Evolutionary conservation across 2,113 vertebrate genomes (phyloP), one percentile per base, ranked within the genome.

Genomic region (Mystacornis crossleyi): DNA sequence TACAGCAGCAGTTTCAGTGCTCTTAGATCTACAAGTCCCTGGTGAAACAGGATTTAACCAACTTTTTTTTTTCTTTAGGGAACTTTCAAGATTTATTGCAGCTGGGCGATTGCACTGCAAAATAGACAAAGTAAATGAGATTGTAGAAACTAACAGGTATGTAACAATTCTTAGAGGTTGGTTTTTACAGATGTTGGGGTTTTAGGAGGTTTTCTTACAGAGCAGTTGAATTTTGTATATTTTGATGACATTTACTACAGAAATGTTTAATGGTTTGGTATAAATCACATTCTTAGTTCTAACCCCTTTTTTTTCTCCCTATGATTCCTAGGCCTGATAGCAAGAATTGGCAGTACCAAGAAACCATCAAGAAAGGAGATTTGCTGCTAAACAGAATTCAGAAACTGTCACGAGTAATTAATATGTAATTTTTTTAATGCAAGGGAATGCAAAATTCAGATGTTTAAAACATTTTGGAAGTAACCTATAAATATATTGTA

Each of bases 321-420:
- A 4, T n/a, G 21, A 92, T 91, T 97, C 96, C 54, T 94, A 99
- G 99, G 98, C 99, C 99, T 12, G 99, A 99, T 86, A 99, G 99
- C 97, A 99, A 99, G 99, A 99, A 99, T 95, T 99, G 99, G 99
- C 99, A 99, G 97, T 99, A 99, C 97, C 99, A 99, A 97, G 99
- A 99, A 98, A 99, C 99, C 91, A 99, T 99, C 98, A 99, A 99
- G 98, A 99, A 99, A 97, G 99, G 99, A 58, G 99, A 99, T 94
- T 96, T 99, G 97, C 98, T 99, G 96, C 98, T 99, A 94, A 99
- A 99, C 97, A 98, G 99, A 98, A 99, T 99, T 97, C 99, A 99
- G 97, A 99, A 99, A 96, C 98, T 99, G 95, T 99, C 99, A 42
- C 97, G 99, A 98, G 99, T 99, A 82, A 99, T 99, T 96, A 99